These are phyloP conservation scores for Reticulitermes speratus DNA, from an alignment of 1,140 invertebrate genomes.

Conservation along the genomic window DNA sequence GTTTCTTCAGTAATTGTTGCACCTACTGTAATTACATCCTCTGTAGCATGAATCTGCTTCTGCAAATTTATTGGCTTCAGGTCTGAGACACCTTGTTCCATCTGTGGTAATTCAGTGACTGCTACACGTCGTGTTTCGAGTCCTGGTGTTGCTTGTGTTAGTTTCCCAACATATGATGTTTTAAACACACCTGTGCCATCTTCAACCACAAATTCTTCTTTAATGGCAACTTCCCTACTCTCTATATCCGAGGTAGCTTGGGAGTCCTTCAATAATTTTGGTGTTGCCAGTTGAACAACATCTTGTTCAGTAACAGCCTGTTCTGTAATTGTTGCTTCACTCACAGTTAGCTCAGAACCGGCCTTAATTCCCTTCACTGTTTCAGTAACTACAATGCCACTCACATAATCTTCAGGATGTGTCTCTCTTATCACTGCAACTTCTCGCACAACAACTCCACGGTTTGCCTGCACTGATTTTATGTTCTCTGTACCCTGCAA, in stretches of 20 bases:
- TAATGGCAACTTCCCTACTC: neutral
- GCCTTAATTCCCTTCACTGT: neutral
- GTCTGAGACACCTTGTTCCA: neutral
- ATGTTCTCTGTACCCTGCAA: neutral
- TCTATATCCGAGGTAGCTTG: slow-evolving; percentile 2
- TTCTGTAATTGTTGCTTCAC: slow-evolving; percentile 27
- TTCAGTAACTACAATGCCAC: neutral
- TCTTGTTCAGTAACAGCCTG: slow-evolving; percentile 25
- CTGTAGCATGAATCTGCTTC: neutral
- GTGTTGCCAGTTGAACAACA: neutral
- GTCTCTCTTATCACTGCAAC: neutral
- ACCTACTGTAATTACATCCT: neutral
- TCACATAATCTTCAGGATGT: neutral
- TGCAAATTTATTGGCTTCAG: neutral
- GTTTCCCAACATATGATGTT: neutral
- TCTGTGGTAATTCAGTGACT: neutral
- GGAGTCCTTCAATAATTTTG: neutral
- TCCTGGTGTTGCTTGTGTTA: neutral
- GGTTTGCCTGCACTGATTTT: neutral
- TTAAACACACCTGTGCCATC: neutral
- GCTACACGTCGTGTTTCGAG: neutral
- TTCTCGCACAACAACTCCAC: neutral
- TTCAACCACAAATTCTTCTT: neutral
- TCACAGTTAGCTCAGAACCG: neutral
- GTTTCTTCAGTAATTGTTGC: slow-evolving; percentile 28